Base-by-base conservation (phyloP, 2,888 invertebrate genomes). In the Drosophila meridiana region DNA sequence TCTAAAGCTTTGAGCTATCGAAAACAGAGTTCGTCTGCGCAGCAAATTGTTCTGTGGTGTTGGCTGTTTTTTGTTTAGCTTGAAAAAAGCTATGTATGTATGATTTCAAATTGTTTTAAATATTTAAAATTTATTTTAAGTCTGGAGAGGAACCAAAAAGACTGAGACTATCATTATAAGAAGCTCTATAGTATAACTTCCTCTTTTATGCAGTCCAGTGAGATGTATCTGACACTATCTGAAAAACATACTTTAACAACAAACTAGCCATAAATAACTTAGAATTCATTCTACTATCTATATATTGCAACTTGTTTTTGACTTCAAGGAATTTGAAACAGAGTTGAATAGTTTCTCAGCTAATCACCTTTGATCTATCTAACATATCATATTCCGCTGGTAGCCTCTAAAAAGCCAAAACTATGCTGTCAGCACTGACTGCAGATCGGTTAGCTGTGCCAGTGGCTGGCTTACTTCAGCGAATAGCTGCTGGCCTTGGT, bases 401-500 rank as follows among this genome's bases (percentile, higher is more conserved):
- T 48, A 50, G 20, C 59, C 48, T 43, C 60, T 42, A 55, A 58
- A 28, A 69, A 43, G 48, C 34, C 43, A 47, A 70, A 70, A 66
- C 45, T 56, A 53, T 69, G 47, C 43, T 64, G 73, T 58, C 77
- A 63, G 73, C 78, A 59, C 50, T 73, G 63, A 34, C 48, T 68
- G 36, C 30, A 48, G 52, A 67, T 78, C 60, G 20, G 63, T 67
- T 78, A 32, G 56, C 76, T 57, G 30, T 50, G 64, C 58, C 77
- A 78, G 63, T 65, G 67, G 80, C 64, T 72, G 69, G 61, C 70
- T 67, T 9, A 73, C 70, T 78, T 65, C 59, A 67, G 62, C 67
- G 61, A 61, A 82, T 74, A 73, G 86, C 80, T 76, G 90, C 69
- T 87, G 90, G 87, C 87, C 87, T 90, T 87, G 89, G 84, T 80